Evolutionary conservation across 2,113 vertebrate genomes (phyloP).

Genomic region (Ceyx melanurus): DNA sequence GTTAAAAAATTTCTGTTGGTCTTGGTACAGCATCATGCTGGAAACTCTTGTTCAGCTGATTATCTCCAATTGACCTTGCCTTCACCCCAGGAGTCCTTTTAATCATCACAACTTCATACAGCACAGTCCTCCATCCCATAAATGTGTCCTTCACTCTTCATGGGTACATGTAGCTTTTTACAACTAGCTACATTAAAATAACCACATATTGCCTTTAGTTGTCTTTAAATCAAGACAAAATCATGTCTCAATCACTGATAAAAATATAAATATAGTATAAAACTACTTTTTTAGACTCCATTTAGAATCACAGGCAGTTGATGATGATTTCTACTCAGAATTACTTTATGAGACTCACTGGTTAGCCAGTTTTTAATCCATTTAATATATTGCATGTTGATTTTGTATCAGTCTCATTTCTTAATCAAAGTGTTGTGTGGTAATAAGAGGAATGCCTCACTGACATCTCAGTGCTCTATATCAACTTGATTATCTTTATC

Average conservation of each 20-base stretch:
- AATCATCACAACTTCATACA: not conserved
- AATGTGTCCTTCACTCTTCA: not conserved
- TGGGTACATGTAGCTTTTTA: not conserved
- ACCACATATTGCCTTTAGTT: not conserved
- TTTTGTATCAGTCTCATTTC: not conserved
- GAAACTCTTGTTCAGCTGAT: constrained; percentile 23
- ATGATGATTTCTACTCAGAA: not conserved
- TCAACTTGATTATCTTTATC: constrained; percentile 47
- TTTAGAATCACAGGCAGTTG: not conserved
- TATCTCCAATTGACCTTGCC: not conserved
- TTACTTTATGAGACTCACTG: not conserved
- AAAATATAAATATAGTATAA: not conserved
- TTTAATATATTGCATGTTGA: constrained; percentile 34
- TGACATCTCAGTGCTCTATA: constrained; percentile 27
- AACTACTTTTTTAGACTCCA: not conserved
- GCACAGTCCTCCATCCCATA: not conserved
- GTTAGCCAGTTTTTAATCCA: not conserved
- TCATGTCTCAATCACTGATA: not conserved
- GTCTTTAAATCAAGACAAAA: too few relatives aligned
- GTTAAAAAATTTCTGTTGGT: not conserved
- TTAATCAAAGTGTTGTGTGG: constrained; percentile 35
- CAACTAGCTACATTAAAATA: not conserved
- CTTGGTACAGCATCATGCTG: not conserved
- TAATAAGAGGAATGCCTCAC: constrained; percentile 20
- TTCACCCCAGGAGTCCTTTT: constrained; percentile 7